A percentile compares a stretch with the other conserved stretches of the same genome.
These are phyloP conservation scores for Drosophila bifasciata DNA, from an alignment of 1,140 invertebrate species.

Conservation along the genomic window DNA sequence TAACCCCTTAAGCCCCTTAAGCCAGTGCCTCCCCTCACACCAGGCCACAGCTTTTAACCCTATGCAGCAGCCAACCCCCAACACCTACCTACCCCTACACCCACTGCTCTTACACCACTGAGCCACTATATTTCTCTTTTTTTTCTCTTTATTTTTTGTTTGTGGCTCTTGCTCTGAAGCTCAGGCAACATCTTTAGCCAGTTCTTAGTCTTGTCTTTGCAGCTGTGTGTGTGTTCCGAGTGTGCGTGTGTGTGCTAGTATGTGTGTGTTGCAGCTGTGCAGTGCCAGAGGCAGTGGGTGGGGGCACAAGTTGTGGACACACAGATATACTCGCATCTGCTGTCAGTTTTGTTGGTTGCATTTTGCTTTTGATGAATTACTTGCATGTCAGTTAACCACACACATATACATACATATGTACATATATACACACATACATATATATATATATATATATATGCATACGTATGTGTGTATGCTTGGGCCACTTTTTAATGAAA, in stretches of 20 bases:
- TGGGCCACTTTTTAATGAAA: constrained; percentile 76
- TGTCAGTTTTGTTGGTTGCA: constrained; percentile 56
- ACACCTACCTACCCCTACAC: not conserved
- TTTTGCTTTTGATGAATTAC: constrained; percentile 75
- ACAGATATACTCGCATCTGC: constrained; percentile 43
- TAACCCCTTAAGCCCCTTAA: constrained; percentile 11
- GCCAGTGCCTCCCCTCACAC: not conserved
- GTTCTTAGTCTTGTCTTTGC: constrained; percentile 36
- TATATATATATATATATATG: constrained; percentile 16
- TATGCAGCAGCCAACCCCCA: constrained; percentile 1
- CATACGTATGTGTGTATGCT: constrained; percentile 6
- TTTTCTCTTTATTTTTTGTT: constrained; percentile 11
- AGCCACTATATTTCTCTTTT: constrained; percentile 40
- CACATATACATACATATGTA: constrained; percentile 18
- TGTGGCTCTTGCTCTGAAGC: constrained; percentile 22
- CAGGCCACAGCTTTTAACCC: constrained; percentile 5
- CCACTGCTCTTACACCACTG: not conserved
- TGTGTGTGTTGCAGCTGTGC: constrained; percentile 32
- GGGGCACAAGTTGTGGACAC: constrained; percentile 46
- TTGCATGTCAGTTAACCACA: constrained; percentile 53
- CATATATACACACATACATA: constrained; percentile 44
- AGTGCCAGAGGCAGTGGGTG: too few relatives aligned
- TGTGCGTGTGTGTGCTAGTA: constrained; percentile 29
- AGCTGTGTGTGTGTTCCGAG: constrained; percentile 50
- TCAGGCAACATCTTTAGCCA: constrained; percentile 19